A percentile compares a stretch with the other conserved stretches of the same genome.
Evolutionary conservation across 37 sponge, comb jelly and placozoan genomes (phyloP).

Genomic region (Aphrocallistes beatrix): DNA sequence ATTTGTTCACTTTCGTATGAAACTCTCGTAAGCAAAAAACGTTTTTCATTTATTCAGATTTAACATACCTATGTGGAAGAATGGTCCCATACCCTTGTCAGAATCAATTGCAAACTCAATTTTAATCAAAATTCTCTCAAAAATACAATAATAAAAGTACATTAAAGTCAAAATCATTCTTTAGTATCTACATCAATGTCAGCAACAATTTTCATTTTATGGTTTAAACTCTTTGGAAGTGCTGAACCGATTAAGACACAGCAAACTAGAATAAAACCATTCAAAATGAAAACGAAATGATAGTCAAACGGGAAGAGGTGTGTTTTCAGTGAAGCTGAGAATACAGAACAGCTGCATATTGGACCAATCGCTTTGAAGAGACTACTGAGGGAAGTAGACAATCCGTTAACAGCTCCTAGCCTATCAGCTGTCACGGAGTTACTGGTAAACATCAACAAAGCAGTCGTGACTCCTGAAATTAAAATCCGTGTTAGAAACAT

Average conservation of each 20-base stretch:
- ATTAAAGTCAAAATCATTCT: too few relatives aligned
- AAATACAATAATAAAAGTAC: too few relatives aligned
- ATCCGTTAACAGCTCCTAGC: slow-evolving; percentile 60
- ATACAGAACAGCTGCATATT: slow-evolving; percentile 35
- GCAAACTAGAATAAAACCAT: slow-evolving; percentile 26
- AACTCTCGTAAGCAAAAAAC: too few relatives aligned
- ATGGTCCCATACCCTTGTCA: too few relatives aligned
- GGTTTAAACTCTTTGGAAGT: slow-evolving; percentile 38
- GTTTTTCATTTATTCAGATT: too few relatives aligned
- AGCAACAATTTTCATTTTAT: too few relatives aligned
- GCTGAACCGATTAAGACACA: slow-evolving; percentile 30
- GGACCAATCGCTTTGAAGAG: slow-evolving; percentile 39
- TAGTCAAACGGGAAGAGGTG: slow-evolving; percentile 54
- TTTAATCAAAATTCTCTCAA: too few relatives aligned
- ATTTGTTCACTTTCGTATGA: too few relatives aligned
- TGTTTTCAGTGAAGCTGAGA: slow-evolving; percentile 36
- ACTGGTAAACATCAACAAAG: slow-evolving; percentile 46
- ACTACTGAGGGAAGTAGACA: slow-evolving; percentile 35
- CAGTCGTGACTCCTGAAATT: slow-evolving; percentile 23
- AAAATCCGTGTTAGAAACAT: slow-evolving; percentile 11
- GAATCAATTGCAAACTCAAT: too few relatives aligned
- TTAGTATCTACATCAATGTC: too few relatives aligned
- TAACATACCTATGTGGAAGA: too few relatives aligned
- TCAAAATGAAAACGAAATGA: slow-evolving; percentile 49
- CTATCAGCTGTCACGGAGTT: slow-evolving; percentile 64